Evolutionary conservation across 2,888 invertebrate species (phyloP).

Genomic region (Ophraella communa): DNA sequence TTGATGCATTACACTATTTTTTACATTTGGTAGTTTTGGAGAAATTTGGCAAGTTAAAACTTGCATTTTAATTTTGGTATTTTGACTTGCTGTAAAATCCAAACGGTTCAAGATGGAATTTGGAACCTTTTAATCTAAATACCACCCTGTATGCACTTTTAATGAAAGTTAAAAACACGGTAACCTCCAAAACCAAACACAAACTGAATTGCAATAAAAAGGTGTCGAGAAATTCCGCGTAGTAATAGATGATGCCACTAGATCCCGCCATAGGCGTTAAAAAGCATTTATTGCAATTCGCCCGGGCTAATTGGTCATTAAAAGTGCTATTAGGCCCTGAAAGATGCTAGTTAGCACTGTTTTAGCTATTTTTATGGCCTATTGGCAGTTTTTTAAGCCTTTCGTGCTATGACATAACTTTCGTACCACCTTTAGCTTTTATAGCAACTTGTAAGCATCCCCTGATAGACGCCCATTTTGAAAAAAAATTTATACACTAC

Average conservation of each 20-base stretch:
- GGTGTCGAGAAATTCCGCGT: constrained; percentile 2
- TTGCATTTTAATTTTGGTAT: too few species aligned
- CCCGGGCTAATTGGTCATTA: not conserved
- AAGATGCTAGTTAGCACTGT: not conserved
- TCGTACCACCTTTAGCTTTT: too few species aligned
- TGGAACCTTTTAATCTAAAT: not conserved
- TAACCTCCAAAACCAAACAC: not conserved
- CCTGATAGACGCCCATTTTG: too few species aligned
- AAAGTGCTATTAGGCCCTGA: not conserved
- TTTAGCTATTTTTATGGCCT: not conserved
- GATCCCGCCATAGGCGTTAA: not conserved
- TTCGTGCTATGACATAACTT: not conserved
- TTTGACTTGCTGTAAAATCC: too few species aligned
- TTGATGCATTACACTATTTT: too few species aligned
- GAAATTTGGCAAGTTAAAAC: too few species aligned
- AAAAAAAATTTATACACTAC: not conserved
- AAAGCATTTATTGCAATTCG: not conserved
- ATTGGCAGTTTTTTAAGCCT: not conserved
- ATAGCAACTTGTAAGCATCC: too few species aligned
- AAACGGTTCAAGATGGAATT: too few species aligned
- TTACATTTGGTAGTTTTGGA: too few species aligned
- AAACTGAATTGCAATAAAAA: constrained; percentile 1
- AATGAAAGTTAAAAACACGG: not conserved
- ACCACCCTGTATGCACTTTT: not conserved
- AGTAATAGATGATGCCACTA: not conserved